Conservation (phyloP, 1,140 invertebrate genomes). For the Meloidogyne chitwoodi region DNA sequence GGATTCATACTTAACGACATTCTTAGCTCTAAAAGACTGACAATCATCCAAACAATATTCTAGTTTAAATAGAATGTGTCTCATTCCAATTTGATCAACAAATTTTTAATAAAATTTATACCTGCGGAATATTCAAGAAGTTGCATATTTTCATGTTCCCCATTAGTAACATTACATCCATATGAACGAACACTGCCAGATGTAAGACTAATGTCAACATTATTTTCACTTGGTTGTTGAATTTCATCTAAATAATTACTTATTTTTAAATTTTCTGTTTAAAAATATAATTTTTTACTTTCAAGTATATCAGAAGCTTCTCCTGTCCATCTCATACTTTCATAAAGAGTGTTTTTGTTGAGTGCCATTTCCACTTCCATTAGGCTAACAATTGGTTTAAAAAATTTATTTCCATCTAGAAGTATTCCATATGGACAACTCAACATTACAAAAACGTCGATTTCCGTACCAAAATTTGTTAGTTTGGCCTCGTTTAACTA, state of each 20-base stretch:
- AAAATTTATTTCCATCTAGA: slow-evolving; percentile 39
- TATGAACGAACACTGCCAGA: slow-evolving; percentile 1
- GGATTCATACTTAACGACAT: too few species aligned
- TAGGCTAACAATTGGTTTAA: slow-evolving; percentile 42
- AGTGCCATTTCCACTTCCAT: slow-evolving; percentile 52
- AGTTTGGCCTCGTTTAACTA: slow-evolving; percentile 46
- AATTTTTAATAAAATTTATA: not conserved
- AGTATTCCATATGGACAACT: slow-evolving; percentile 48
- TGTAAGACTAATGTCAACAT: slow-evolving; percentile 2
- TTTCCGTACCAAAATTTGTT: slow-evolving; percentile 47
- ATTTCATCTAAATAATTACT: not conserved
- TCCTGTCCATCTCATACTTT: slow-evolving; percentile 9
- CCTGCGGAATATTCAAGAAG: slow-evolving; percentile 40
- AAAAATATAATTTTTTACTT: slow-evolving; percentile 8
- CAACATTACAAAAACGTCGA: slow-evolving; percentile 43
- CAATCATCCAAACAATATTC: too few species aligned
- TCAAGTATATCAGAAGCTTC: not conserved
- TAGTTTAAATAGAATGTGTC: not conserved
- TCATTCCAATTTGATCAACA: not conserved
- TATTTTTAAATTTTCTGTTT: not conserved
- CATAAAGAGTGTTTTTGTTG: slow-evolving; percentile 29
- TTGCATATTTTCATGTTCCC: slow-evolving; percentile 14
- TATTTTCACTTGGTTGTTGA: not conserved
- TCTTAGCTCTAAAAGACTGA: too few species aligned
- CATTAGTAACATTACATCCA: not conserved